phyloP scores from a whole-genome alignment of 2,113 vertebrate species.

The Rallus limicola region DNA sequence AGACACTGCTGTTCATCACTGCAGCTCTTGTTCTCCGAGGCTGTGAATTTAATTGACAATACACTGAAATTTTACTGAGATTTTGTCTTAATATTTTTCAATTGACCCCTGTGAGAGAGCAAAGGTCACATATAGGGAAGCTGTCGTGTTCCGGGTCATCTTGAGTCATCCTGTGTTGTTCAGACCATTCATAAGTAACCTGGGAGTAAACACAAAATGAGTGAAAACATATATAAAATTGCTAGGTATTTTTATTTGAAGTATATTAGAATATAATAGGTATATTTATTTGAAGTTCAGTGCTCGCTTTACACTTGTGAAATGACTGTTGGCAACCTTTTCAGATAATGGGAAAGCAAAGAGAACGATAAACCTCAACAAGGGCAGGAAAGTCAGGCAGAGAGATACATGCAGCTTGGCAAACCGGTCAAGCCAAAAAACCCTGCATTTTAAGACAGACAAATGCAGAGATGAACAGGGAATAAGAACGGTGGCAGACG shows the following conservation, averaged over 20 bases:
- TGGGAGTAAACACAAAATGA: not conserved
- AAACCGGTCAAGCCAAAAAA: constrained; percentile 14
- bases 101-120: not conserved
- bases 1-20: not conserved
- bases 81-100: constrained; percentile 16
- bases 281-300: not conserved
- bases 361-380: not conserved
- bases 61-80: not conserved
- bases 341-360: not conserved
- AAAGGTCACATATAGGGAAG: not conserved
- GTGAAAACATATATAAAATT: not conserved
- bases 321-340: not conserved
- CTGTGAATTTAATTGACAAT: not conserved
- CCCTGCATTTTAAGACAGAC: not conserved
- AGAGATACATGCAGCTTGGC: not conserved
- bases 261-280: not conserved
- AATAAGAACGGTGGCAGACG: constrained; percentile 30
- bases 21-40: not conserved
- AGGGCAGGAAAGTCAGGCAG: not conserved
- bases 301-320: not conserved
- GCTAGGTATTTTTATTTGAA: not conserved
- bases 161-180: not conserved
- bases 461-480: not conserved
- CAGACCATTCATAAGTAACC: not conserved
- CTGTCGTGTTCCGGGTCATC: not conserved